These are phyloP conservation scores for Perognathus longimembris DNA, from an alignment of 2,113 vertebrate species.

Conservation along the genomic window DNA sequence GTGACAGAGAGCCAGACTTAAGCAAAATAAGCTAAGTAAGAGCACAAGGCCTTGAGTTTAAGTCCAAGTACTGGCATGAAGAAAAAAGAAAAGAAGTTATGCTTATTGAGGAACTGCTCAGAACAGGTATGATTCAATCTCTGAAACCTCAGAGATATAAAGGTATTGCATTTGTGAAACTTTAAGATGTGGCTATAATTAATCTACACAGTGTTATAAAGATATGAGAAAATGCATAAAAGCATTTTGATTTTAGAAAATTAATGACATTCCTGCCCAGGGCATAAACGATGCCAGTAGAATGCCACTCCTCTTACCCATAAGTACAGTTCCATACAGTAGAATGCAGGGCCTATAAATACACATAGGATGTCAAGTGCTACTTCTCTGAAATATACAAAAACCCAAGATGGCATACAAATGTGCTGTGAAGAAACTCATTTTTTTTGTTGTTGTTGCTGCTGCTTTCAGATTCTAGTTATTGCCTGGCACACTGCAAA, in stretches of 20 bases:
- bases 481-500: background rate
- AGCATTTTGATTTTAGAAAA: background rate
- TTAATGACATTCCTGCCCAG: background rate
- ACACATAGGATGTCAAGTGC: background rate
- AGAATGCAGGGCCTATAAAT: background rate
- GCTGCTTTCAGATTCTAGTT: background rate
- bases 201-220: background rate
- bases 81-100: no score
- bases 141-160: background rate
- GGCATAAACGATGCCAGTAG: background rate
- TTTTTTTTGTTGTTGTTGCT: background rate
- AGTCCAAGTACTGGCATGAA: no score
- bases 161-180: background rate
- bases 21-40: no score
- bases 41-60: no score
- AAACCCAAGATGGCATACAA: background rate
- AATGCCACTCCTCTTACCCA: background rate
- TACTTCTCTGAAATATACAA: background rate
- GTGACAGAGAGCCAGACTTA: no score
- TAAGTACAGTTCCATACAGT: background rate
- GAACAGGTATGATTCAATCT: background rate
- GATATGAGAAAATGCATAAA: constrained; percentile 2
- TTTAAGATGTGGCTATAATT: constrained; percentile 32
- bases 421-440: background rate
- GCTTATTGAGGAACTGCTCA: background rate